Evolutionary conservation across 2,113 vertebrate genomes (phyloP), one percentile per base, ranked within the genome.

Genomic region (Struthio camelus): DNA sequence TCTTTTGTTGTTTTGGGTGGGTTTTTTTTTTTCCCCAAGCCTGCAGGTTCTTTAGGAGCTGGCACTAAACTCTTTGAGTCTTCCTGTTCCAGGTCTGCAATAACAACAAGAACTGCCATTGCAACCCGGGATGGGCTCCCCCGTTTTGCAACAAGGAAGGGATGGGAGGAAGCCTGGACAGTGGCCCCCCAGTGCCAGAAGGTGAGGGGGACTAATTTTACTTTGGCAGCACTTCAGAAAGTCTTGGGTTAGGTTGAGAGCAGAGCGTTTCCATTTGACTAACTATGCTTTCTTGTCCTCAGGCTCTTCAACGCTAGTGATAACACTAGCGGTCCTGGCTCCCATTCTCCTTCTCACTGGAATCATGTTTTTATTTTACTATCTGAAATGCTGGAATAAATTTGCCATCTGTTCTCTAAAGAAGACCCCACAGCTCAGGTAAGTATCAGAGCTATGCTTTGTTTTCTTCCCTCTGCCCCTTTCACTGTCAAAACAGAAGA

Each of bases 61-160:
- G 44, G 25, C 59, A 51, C 40, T 92, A n/a, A 80, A 91, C 3
- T 51, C 36, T 92, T 24, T 69, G 61, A 66, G 30, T 87, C 7
- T 86, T 66, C 42, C 70, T 40, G 4, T 23, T 58, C 40, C 89
- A 99, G 99, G 97, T 99, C 73, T 99, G 99, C 97, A 99, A 99
- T 97, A 99, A 99, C 97, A 99, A 99, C 96, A 98, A 98, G 86
- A 99, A 99, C 97, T 99, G 99, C 94, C 99, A 99, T 96, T 99
- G 99, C 89, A 64, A 98, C 51, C 50, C 42, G 0, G 99, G 99
- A 40, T 99, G 99, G 99, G 98, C 98, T 3, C 99, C 99, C 11
- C 99, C 99, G 0, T 98, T 98, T 95, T 99, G 99, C 92, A 96
- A 97, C 84, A 97, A 98, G 19, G 65, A 69, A 0, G 99, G 99